A percentile compares a stretch with the other conserved stretches of the same genome.
phyloP scores from a whole-genome alignment of 2,113 vertebrate genomes.

The Condylura cristata region DNA sequence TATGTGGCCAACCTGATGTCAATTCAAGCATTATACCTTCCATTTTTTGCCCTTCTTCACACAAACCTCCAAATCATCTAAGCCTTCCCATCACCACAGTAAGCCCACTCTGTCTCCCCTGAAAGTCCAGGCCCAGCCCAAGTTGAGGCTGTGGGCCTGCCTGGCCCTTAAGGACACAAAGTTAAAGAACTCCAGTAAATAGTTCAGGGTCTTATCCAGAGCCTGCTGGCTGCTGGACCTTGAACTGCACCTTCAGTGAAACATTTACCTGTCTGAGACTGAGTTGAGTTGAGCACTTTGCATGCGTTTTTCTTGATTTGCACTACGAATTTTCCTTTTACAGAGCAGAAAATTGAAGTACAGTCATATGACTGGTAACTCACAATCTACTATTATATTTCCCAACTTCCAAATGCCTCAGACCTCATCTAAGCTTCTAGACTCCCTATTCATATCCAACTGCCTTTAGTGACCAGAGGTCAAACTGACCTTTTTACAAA shows the following conservation, averaged over 20 bases:
- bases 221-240: not conserved
- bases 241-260: not conserved
- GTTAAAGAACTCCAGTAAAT: not conserved
- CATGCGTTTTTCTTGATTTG: conserved; percentile 9
- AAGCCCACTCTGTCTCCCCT: not conserved
- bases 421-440: not conserved
- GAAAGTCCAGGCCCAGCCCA: not conserved
- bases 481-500: not conserved
- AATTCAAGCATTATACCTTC: not conserved
- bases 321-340: conserved; percentile 18
- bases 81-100: not conserved
- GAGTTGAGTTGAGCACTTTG: not conserved
- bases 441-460: not conserved
- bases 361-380: not conserved
- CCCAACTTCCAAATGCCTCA: not conserved
- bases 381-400: not conserved
- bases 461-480: conserved; percentile 22
- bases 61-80: not conserved
- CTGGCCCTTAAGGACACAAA: not conserved
- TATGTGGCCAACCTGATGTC: not conserved
- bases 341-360: not conserved
- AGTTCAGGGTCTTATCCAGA: not conserved
- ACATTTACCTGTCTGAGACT: conserved; percentile 19
- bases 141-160: not conserved
- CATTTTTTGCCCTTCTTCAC: not conserved